Evolutionary conservation across 2,797 vertebrate species (phyloP).

Genomic region (Chaenodraco wilsoni): DNA sequence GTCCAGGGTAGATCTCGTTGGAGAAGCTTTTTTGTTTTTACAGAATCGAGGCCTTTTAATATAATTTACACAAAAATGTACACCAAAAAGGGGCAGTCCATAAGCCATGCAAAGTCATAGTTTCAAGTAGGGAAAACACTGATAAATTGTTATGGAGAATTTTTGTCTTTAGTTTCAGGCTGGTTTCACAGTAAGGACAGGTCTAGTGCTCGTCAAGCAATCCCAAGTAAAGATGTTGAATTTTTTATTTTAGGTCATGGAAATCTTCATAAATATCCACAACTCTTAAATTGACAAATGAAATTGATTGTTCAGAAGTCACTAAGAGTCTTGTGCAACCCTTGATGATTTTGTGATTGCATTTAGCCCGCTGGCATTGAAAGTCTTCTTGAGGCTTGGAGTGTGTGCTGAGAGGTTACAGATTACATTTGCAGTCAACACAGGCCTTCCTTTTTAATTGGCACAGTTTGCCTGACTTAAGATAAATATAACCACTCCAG

Average conservation of each 20-base stretch:
- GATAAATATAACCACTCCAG: not conserved
- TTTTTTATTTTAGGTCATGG: not conserved
- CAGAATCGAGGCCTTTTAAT: constrained; percentile 38
- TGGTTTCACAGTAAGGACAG: constrained; percentile 10
- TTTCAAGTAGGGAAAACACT: not conserved
- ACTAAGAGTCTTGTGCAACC: not conserved
- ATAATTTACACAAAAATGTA: constrained; percentile 23
- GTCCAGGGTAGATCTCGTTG: constrained; percentile 2
- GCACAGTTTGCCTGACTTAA: not conserved
- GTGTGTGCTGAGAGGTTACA: not conserved
- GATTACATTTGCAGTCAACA: not conserved
- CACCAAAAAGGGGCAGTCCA: not conserved
- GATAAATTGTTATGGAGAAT: constrained; percentile 5
- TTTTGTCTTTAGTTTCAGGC: constrained; percentile 4
- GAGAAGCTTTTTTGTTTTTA: constrained; percentile 11
- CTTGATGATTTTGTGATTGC: not conserved
- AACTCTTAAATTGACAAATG: not conserved
- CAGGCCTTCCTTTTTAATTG: not conserved
- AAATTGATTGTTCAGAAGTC: not conserved
- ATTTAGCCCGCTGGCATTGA: constrained; percentile 3
- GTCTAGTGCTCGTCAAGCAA: not conserved
- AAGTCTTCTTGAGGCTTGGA: not conserved
- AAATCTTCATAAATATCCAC: not conserved
- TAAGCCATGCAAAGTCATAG: not conserved
- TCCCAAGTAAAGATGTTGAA: not conserved